Conservation (phyloP, 2,888 invertebrate genomes). For the Itoplectis maculator region DNA sequence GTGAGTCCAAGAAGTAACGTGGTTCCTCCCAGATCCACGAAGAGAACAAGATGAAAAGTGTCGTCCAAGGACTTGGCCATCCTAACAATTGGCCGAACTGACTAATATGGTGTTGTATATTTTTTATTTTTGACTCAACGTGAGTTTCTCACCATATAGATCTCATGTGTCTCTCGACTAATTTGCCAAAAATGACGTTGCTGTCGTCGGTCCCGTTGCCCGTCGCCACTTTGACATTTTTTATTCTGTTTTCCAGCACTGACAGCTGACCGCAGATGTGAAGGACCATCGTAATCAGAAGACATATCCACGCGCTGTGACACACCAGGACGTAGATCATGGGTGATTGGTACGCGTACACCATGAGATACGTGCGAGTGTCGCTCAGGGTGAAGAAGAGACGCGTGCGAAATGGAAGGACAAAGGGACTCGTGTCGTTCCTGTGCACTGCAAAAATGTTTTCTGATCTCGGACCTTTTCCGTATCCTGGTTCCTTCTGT, state of each 20-base stretch:
- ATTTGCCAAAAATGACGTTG: constrained; percentile 54
- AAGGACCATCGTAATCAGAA: constrained; percentile 67
- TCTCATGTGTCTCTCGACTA: constrained; percentile 64
- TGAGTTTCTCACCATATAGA: constrained; percentile 63
- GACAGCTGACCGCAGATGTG: constrained; percentile 69
- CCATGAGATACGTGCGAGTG: constrained; percentile 59
- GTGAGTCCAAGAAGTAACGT: constrained; percentile 71
- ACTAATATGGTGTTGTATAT: not conserved
- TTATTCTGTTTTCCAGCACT: constrained; percentile 65
- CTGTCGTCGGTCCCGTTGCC: constrained; percentile 34
- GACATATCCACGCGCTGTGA: constrained; percentile 68
- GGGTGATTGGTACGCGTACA: constrained; percentile 66
- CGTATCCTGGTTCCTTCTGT: too few species aligned
- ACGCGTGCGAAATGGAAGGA: constrained; percentile 67
- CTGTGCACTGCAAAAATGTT: constrained; percentile 43
- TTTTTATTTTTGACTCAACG: not conserved
- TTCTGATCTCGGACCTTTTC: not conserved
- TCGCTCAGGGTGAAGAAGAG: constrained; percentile 63
- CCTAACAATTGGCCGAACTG: constrained; percentile 57
- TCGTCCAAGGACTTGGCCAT: constrained; percentile 71
- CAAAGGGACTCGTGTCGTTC: constrained; percentile 59
- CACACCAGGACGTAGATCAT: constrained; percentile 66
- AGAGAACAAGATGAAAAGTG: constrained; percentile 69
- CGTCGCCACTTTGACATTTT: constrained; percentile 42
- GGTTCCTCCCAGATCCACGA: constrained; percentile 71